phyloP scores from a whole-genome alignment of 2,113 vertebrate species.

The Chlorodrepanis virens region DNA sequence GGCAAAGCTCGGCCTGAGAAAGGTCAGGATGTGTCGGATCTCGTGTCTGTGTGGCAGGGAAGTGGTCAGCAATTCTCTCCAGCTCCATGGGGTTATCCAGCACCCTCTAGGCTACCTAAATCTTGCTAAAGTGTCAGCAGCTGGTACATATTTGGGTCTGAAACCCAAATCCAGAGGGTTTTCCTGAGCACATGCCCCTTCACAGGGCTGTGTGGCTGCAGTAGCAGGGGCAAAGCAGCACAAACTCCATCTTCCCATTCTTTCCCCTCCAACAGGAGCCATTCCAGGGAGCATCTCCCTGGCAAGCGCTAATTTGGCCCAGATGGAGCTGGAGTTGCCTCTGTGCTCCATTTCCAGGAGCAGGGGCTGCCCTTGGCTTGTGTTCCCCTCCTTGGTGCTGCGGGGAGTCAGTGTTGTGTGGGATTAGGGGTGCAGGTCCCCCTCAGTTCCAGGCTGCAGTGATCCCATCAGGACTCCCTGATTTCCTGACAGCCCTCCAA shows the following conservation, averaged over 20 bases:
- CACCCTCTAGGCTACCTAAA: not conserved
- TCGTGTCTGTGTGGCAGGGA: not conserved
- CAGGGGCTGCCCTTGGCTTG: not conserved
- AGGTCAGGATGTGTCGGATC: constrained; percentile 70
- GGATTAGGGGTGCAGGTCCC: not conserved
- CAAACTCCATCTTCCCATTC: not conserved
- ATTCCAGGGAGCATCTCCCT: not conserved
- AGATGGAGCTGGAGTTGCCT: not conserved
- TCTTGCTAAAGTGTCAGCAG: not conserved
- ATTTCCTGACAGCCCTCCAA: not conserved
- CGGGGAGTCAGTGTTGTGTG: rapidly evolving
- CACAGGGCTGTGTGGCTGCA: not conserved
- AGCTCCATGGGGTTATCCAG: not conserved
- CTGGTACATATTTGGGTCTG: not conserved
- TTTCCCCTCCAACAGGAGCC: not conserved
- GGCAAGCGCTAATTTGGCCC: not conserved
- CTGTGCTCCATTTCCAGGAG: not conserved
- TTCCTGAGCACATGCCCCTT: not conserved
- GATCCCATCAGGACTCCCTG: not conserved
- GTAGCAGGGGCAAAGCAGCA: not conserved
- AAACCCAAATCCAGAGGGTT: not conserved
- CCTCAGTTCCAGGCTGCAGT: not conserved
- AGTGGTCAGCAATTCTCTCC: not conserved
- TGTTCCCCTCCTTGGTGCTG: not conserved
- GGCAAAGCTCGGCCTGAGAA: constrained; percentile 91